phyloP scores from a whole-genome alignment of 2,797 vertebrate species.

The Phrynocephalus forsythii region DNA sequence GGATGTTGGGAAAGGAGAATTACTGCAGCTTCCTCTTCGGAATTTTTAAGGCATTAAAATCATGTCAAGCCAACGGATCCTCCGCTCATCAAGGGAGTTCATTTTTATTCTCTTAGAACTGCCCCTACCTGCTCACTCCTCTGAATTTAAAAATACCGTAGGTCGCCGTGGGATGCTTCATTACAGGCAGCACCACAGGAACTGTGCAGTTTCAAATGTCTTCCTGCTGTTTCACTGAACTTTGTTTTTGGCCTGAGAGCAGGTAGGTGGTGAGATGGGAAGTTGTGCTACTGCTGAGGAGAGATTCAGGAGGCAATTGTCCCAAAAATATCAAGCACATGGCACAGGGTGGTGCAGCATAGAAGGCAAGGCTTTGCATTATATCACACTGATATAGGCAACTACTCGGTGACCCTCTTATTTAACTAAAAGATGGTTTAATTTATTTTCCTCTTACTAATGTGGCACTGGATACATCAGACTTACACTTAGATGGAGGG shows the following conservation, averaged over 20 bases:
- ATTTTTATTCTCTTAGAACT: neutral
- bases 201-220: neutral
- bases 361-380: neutral
- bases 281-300: conserved; percentile 7
- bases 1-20: neutral
- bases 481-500: neutral
- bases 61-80: neutral
- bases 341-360: neutral
- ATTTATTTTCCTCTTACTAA: neutral
- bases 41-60: neutral
- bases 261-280: neutral
- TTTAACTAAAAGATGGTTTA: neutral
- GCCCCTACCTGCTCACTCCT: neutral
- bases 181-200: conserved; percentile 7
- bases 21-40: neutral
- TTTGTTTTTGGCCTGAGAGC: neutral
- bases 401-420: neutral
- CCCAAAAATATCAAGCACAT: neutral
- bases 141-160: neutral
- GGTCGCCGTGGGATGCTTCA: neutral
- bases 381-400: neutral
- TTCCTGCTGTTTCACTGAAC: conserved; percentile 23
- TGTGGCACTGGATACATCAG: neutral
- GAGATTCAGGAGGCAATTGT: neutral
- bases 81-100: neutral